phyloP scores from a whole-genome alignment of 1,140 invertebrate species.

The Physella acuta region DNA sequence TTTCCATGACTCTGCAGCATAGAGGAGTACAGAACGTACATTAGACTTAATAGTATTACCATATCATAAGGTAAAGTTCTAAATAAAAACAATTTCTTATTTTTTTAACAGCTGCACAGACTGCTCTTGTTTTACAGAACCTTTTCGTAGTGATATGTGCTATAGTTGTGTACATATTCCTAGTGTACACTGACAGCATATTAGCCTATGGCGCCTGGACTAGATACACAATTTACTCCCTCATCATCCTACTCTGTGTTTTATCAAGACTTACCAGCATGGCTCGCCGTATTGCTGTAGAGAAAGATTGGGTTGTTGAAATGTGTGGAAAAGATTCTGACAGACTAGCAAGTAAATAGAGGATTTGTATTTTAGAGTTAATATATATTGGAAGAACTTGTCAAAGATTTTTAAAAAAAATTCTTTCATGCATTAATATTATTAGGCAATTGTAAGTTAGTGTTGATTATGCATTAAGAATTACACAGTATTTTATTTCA shows the following conservation, averaged over 20 bases:
- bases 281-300: constrained; percentile 61
- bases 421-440: neutral
- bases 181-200: constrained; percentile 18
- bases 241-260: constrained; percentile 50
- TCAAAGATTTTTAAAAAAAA: too few species aligned
- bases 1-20: too few species aligned
- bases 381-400: neutral
- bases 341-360: constrained; percentile 45
- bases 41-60: too few species aligned
- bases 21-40: too few species aligned
- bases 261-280: constrained; percentile 54
- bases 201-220: constrained; percentile 22
- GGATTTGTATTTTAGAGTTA: too few species aligned
- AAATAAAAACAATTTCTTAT: constrained; percentile 4
- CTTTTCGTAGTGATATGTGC: constrained; percentile 41
- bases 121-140: constrained; percentile 43
- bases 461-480: too few species aligned
- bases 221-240: constrained; percentile 31
- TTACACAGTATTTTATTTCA: too few species aligned
- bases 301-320: constrained; percentile 66
- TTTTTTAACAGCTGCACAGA: constrained; percentile 42
- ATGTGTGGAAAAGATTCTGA: constrained; percentile 51
- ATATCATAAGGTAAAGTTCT: too few species aligned
- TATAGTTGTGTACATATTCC: constrained; percentile 33
- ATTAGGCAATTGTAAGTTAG: neutral